Base-by-base conservation (phyloP, 2,797 vertebrate genomes). In the Serranus cabrilla region DNA sequence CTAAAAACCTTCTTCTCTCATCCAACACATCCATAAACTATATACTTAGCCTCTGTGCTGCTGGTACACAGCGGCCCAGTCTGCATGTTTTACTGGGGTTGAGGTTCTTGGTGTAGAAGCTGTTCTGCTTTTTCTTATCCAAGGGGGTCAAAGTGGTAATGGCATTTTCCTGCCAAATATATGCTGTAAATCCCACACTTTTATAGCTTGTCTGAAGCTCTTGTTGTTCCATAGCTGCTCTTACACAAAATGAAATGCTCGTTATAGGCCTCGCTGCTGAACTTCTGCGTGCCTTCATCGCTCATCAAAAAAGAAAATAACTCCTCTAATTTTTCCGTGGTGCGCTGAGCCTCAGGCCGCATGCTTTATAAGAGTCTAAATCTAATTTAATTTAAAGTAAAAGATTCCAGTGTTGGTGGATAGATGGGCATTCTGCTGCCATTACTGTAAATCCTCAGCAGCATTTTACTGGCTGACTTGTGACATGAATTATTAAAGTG, bases 141-240 rank as follows among this genome's bases (percentile, higher is more conserved):
- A 76, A 74, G 64, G 61, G 79, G 91, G 90, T 91, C 89, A 91
- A 74, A 83, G 86, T 90, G 70, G 85, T 94, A 94, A 95, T 94
- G 88, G 83, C 83, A 17, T 90, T 90, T 93, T 93, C 86, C 87
- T 93, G 92, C 94, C 94, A 95, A 92, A 78, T 86, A 77, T 49
- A 58, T 74, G 90, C 87, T 66, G 90, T 94, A 93, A 94, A 94
- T 87, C 80, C 65, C 52, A 68, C 34, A 43, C 71, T 89, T 91
- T 87, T 81, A 89, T 68, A 27, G 87, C 82, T 77, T 14, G 72
- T 89, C 83, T 86, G 65, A 84, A 81, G 56, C 84, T 73, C 82
- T 69, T 78, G 79, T 90, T 87, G 85, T 90, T 90, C 84, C 81
- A 62, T 8, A 68, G 83, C 72, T 56, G 74, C 78, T 78, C 64